Percentiles rank a stretch among this genome's conserved stretches.
phyloP scores from a whole-genome alignment of 2,888 invertebrate species.

The Arenicola marina region DNA sequence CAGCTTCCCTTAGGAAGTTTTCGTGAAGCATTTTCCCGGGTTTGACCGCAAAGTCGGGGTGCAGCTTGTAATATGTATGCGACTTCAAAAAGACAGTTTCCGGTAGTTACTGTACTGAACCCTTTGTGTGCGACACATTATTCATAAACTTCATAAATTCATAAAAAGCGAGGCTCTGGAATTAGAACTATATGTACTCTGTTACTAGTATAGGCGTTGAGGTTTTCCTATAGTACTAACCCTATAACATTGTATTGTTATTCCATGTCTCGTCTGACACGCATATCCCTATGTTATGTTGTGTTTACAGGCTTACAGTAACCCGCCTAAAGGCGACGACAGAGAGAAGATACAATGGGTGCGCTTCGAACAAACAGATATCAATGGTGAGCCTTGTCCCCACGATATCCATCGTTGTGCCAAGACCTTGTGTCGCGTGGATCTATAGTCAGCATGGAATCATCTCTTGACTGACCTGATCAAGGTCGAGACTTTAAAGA shows the following conservation, averaged over 20 bases:
- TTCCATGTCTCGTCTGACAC: slow-evolving; percentile 11
- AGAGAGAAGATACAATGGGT: slow-evolving; percentile 76
- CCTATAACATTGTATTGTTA: not conserved
- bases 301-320: slow-evolving; percentile 64
- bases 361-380: slow-evolving; percentile 84
- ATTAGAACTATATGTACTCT: not conserved
- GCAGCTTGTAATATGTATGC: too few species aligned
- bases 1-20: too few species aligned
- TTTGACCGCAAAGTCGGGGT: too few species aligned
- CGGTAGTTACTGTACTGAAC: too few species aligned
- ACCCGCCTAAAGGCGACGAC: slow-evolving; percentile 64
- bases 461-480: too few species aligned
- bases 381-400: slow-evolving; percentile 59
- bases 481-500: too few species aligned
- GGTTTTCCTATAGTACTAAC: not conserved
- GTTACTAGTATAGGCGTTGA: not conserved
- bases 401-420: not conserved
- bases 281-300: slow-evolving; percentile 1
- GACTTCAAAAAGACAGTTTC: too few species aligned
- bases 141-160: not conserved
- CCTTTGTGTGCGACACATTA: too few species aligned
- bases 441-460: too few species aligned
- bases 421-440: too few species aligned
- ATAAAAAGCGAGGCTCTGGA: not conserved
- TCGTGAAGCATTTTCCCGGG: too few species aligned